A percentile compares a stretch with the other conserved stretches of the same genome.
phyloP scores from a whole-genome alignment of 1,140 invertebrate species.

The Scaptodrosophila lebanonensis region DNA sequence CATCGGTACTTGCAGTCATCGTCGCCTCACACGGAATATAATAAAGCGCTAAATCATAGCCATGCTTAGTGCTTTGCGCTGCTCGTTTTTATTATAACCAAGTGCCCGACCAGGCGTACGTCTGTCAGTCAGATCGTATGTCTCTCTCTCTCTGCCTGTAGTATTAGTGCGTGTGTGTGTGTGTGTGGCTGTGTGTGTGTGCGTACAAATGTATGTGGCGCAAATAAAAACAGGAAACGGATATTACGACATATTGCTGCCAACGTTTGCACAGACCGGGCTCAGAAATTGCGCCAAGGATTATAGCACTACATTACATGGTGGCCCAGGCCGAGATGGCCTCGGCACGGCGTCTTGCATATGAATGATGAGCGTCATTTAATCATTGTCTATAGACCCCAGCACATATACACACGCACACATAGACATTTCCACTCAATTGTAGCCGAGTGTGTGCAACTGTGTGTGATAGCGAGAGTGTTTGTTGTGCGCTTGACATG shows the following conservation, averaged over 20 bases:
- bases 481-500: slow-evolving; percentile 69
- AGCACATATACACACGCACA: slow-evolving; percentile 59
- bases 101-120: slow-evolving; percentile 26
- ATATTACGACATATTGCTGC: slow-evolving; percentile 71
- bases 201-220: slow-evolving; percentile 43
- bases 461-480: slow-evolving; percentile 18
- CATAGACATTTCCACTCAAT: slow-evolving; percentile 27
- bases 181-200: slow-evolving; percentile 12
- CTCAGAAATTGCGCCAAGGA: slow-evolving; percentile 68
- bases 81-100: slow-evolving; percentile 14
- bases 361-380: slow-evolving; percentile 73
- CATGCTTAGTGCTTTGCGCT: slow-evolving; percentile 70
- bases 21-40: slow-evolving; percentile 41
- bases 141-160: slow-evolving; percentile 11
- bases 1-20: slow-evolving; percentile 15
- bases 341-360: too few species aligned
- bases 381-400: slow-evolving; percentile 71
- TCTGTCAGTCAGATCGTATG: slow-evolving; percentile 46
- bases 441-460: not conserved
- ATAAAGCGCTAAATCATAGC: slow-evolving; percentile 75
- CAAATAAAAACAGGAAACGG: slow-evolving; percentile 67
- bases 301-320: slow-evolving; percentile 73
- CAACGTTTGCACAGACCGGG: slow-evolving; percentile 27
- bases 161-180: not conserved
- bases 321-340: not conserved